Evolutionary conservation across 2,888 invertebrate genomes (phyloP), one percentile per base, ranked within the genome.

Genomic region (Syritta pipiens): DNA sequence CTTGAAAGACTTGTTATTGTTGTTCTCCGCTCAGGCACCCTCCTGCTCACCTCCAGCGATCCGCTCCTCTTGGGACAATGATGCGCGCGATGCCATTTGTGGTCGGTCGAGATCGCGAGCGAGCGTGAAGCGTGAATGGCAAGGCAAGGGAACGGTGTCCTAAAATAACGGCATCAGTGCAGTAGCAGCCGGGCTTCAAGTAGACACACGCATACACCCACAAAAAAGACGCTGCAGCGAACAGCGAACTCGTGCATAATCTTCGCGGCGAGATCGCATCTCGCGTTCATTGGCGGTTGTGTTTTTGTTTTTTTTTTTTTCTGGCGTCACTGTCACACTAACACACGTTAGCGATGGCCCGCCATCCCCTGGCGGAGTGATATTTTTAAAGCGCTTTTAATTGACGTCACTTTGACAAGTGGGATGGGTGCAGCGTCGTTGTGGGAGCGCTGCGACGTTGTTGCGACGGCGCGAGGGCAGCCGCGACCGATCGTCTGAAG

Each of bases 401-500:
- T 74, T 79, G 79, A 79, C 79, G 72, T 79, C 79, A 79, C 60
- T 60, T 71, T 77, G 77, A 77, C 63, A 77, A 67, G 65, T 60
- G 65, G 32, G 46, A 65, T 44, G 28, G 22, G 28, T 44, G 37
- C 20, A 19, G 3, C 57, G 10, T 42, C 30, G 40, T 48, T 30
- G 37, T 44, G 53, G 42, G 26, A 14, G 44, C 51, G 71, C 42
- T 22, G 14, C 40, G 4, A 9, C 49, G 69, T 55, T 35, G 28
- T 49, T 24, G 48, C 32, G 17, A 40, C 53, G 53, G 75, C 30
- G 28, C 49, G 63, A 57, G 51, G 53, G 7, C 49, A 28, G 63
- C 79, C 57, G 79, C 79, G 79, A 79, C 79, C 79, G 72, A 57
- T 67, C 62, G 79, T 79, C 79, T 79, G 60, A 68, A 74, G n/a